A percentile compares a stretch with the other conserved stretches of the same genome.
Conservation (phyloP, 2,113 vertebrate genomes). For the Oryctolagus cuniculus region DNA sequence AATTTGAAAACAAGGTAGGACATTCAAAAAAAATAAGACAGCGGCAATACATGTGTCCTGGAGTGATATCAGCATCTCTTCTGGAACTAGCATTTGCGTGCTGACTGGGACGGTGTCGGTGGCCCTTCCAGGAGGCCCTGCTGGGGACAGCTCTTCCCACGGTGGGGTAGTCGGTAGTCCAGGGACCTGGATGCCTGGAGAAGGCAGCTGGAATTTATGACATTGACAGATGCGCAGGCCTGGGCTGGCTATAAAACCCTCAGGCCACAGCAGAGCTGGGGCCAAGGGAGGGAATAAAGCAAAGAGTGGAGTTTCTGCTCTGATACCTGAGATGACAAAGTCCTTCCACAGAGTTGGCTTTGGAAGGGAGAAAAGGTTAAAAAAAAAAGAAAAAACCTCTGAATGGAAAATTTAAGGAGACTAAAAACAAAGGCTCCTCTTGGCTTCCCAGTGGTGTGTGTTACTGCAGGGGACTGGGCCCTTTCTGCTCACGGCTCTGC, state of each 20-base stretch:
- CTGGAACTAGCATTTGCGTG: slow-evolving; percentile 50
- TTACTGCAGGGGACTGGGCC: background rate
- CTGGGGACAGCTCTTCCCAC: background rate
- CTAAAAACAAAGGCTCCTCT: slow-evolving; percentile 43
- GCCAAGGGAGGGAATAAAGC: background rate
- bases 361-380: slow-evolving; percentile 66
- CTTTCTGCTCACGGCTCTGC: slow-evolving; percentile 50
- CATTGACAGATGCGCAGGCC: background rate
- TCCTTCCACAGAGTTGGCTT: slow-evolving; percentile 68
- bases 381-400: background rate
- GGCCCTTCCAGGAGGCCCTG: background rate
- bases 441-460: slow-evolving; percentile 54
- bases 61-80: slow-evolving; percentile 7
- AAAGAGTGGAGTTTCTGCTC: slow-evolving; percentile 61
- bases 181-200: background rate
- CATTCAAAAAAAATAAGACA: slow-evolving; percentile 62
- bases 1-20: slow-evolving; percentile 60
- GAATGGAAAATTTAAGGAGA: slow-evolving; percentile 77
- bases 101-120: background rate
- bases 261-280: background rate
- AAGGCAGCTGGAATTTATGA: background rate
- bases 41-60: background rate
- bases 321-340: slow-evolving; percentile 60
- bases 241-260: background rate
- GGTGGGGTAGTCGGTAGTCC: background rate